Percentiles rank a stretch among this genome's conserved stretches.
These are phyloP conservation scores for Apoda limacodes DNA, from an alignment of 2,888 invertebrate species.

Conservation along the genomic window DNA sequence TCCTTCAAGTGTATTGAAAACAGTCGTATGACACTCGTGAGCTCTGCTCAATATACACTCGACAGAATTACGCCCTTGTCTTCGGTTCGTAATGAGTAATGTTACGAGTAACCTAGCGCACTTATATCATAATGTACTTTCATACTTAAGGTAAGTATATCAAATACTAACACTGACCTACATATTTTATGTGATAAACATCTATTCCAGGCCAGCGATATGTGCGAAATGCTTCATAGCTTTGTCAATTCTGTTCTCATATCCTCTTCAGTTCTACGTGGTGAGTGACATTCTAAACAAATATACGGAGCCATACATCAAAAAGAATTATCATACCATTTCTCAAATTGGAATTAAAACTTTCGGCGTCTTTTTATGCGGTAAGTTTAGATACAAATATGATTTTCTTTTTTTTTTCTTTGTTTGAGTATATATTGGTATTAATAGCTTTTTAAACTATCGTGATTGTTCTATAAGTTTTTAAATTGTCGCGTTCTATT, in stretches of 20 bases:
- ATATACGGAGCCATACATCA: constrained; percentile 75
- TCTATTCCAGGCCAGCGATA: constrained; percentile 75
- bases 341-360: constrained; percentile 37
- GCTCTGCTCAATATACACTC: too few relatives aligned
- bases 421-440: too few relatives aligned
- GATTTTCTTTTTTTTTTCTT: too few relatives aligned
- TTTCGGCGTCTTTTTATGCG: constrained; percentile 46
- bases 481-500: too few relatives aligned
- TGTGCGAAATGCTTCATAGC: constrained; percentile 86
- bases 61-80: too few relatives aligned
- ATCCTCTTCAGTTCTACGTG: constrained; percentile 93
- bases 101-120: too few relatives aligned
- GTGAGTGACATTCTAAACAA: constrained; percentile 90
- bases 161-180: not conserved
- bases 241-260: constrained; percentile 90
- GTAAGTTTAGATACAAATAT: constrained; percentile 39
- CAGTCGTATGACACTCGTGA: too few relatives aligned
- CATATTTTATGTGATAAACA: not conserved
- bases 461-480: too few relatives aligned
- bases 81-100: too few relatives aligned
- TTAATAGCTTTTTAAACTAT: too few relatives aligned
- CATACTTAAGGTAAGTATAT: constrained; percentile 70
- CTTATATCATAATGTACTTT: constrained; percentile 86
- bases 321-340: constrained; percentile 31
- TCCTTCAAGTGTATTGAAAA: too few relatives aligned